Evolutionary conservation across 2,888 invertebrate genomes (phyloP).

Genomic region (Kryphioiulus occultus): DNA sequence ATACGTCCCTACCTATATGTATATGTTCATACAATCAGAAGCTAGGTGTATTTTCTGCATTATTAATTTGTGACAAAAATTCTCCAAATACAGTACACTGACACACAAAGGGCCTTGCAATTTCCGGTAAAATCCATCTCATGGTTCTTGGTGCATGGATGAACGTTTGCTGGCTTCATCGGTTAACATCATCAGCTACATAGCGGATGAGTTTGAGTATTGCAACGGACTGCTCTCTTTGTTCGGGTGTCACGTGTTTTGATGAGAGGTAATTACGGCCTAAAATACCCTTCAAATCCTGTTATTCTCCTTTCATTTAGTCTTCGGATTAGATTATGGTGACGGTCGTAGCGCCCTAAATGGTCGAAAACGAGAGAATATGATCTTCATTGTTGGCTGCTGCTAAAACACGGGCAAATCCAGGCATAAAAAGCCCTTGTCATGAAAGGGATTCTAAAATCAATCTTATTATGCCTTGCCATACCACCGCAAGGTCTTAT

Average conservation of each 20-base stretch:
- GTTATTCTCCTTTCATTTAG: slow-evolving; percentile 48
- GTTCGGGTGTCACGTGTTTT: slow-evolving; percentile 41
- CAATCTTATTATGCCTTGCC: not conserved
- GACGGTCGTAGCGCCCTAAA: not conserved
- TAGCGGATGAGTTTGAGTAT: not conserved
- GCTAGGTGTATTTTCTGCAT: not conserved
- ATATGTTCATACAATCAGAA: too few relatives aligned
- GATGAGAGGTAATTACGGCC: slow-evolving; percentile 46
- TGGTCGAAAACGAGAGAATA: slow-evolving; percentile 35
- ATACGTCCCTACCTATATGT: too few relatives aligned
- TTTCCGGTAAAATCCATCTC: slow-evolving; percentile 15
- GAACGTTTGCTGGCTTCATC: not conserved
- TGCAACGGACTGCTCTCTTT: slow-evolving; percentile 37
- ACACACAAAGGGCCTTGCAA: not conserved
- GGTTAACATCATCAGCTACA: not conserved
- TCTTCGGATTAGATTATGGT: slow-evolving; percentile 47
- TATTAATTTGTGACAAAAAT: not conserved
- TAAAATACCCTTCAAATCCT: slow-evolving; percentile 47
- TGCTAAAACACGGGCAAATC: slow-evolving; percentile 35
- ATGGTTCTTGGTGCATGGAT: not conserved
- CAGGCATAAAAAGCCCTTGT: not conserved
- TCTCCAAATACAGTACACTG: not conserved
- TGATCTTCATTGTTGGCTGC: slow-evolving; percentile 8
- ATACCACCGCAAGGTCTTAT: not conserved
- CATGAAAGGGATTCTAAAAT: slow-evolving; percentile 31